Percentiles rank a stretch among this genome's conserved stretches.
phyloP scores from a whole-genome alignment of 2,888 invertebrate species.

The Archips xylosteana region DNA sequence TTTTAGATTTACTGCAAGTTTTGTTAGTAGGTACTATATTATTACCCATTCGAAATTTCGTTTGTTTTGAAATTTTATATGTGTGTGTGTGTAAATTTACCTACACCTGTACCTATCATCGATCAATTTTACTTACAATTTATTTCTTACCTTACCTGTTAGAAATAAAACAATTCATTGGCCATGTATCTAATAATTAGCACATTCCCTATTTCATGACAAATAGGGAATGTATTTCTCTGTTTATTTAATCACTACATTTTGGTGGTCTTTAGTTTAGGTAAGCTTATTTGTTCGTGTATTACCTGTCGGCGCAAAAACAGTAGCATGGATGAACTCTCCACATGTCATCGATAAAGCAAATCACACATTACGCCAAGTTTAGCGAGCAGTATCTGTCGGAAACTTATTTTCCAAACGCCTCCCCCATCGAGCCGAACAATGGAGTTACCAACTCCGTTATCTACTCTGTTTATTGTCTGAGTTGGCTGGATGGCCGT shows the following conservation, averaged over 20 bases:
- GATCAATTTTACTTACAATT: no score
- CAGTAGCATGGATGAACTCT: background rate
- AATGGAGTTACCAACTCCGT: conserved; percentile 65
- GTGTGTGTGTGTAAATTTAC: no score
- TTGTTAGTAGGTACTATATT: no score
- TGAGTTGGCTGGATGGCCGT: conserved; percentile 74
- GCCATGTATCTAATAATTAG: no score
- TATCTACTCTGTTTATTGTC: conserved; percentile 82
- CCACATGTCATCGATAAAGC: conserved; percentile 6
- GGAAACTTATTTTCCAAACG: conserved; percentile 62
- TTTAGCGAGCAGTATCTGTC: conserved; percentile 47
- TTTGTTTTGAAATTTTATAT: no score
- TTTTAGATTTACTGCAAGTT: background rate
- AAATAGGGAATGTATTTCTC: no score
- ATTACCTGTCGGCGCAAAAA: background rate
- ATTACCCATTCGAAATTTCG: no score
- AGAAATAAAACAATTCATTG: no score
- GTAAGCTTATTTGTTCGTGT: background rate
- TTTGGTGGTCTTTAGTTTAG: background rate
- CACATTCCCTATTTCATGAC: no score
- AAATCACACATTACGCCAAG: conserved; percentile 24
- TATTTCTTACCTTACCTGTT: no score
- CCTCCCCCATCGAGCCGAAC: conserved; percentile 48
- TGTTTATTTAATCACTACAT: no score
- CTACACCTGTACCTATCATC: no score